Base-by-base conservation (phyloP, 2,113 vertebrate species). In the Gopherus evgoodei region DNA sequence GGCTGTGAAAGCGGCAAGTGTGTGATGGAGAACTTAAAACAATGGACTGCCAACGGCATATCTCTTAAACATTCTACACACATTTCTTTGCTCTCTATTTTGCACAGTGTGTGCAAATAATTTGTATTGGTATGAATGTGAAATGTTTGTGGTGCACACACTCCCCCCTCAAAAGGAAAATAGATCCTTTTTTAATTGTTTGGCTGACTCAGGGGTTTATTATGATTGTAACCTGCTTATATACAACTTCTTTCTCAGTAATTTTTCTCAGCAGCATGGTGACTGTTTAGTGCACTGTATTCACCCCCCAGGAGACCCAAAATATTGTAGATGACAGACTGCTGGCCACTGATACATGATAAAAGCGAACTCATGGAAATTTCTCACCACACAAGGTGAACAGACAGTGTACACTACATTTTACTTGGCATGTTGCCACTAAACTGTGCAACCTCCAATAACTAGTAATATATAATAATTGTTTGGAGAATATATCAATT, bases 61-160 rank as follows among this genome's bases (percentile, higher is more conserved):
- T 95, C 95, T 89, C 97, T 96, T 27, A 93, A 93, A 93, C 19
- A 95, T 90, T 91, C 96, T 93, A 0, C 94, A 96, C 92, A 93
- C 92, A 96, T 95, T 96, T 90, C 89, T 93, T 84, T 92, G 91
- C 95, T 94, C 76, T 93, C 93, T 95, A 79, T 94, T 95, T 96
- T 84, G 94, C 95, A 96, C 95, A 35, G 57, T 94, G 93, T 88
- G 95, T 95, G 93, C 96, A 96, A 96, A 94, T 87, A 90, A 95
- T 91, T 95, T 94, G 81, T 94, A 91, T 4, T 91, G 89, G 76
- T 86, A 95, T 92, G 59, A 95, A 95, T 96, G 94, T 92, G 96
- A 97, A 56, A 95, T 97, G 95, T 93, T 94, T 92, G 65, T 2
- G 31, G 65, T 72, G 93, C 94, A 93, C 91, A 44, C 0, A 47